phyloP scores from a whole-genome alignment of 2,113 vertebrate species.

The Panthera tigris region DNA sequence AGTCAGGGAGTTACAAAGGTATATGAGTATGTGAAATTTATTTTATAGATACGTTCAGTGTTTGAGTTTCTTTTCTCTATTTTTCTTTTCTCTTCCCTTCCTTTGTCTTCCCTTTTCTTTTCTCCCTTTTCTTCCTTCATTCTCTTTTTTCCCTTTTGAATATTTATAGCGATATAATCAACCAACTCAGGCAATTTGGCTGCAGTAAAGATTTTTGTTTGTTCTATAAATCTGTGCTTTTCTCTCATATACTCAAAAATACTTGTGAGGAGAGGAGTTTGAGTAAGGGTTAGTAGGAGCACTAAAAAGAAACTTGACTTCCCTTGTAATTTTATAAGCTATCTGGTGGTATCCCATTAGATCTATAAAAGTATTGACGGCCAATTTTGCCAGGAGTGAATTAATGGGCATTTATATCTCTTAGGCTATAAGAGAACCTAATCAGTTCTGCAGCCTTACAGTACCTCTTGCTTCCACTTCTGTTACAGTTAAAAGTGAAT shows the following conservation, averaged over 20 bases:
- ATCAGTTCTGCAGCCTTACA: background rate
- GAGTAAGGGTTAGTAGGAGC: background rate
- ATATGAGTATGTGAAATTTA: background rate
- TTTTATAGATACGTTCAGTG: background rate
- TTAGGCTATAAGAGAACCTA: background rate
- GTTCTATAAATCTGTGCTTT: background rate
- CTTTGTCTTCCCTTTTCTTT: too few species aligned
- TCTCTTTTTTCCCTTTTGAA: background rate
- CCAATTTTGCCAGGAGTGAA: slow-evolving; percentile 8
- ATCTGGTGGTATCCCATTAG: background rate
- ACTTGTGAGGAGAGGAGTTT: background rate
- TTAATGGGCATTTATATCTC: background rate
- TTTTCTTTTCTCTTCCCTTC: background rate
- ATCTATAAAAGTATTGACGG: background rate
- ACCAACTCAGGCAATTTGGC: background rate
- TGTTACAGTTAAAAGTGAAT: background rate
- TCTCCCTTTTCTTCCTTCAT: accelerated
- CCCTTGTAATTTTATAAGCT: background rate
- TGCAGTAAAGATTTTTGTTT: background rate
- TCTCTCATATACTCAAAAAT: background rate
- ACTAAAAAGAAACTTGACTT: background rate
- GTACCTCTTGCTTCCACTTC: background rate
- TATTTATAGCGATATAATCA: background rate
- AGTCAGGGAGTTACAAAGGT: background rate
- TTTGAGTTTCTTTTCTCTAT: background rate